Conservation (phyloP, 2,888 invertebrate species). For the Lasioglossum figueresi region DNA sequence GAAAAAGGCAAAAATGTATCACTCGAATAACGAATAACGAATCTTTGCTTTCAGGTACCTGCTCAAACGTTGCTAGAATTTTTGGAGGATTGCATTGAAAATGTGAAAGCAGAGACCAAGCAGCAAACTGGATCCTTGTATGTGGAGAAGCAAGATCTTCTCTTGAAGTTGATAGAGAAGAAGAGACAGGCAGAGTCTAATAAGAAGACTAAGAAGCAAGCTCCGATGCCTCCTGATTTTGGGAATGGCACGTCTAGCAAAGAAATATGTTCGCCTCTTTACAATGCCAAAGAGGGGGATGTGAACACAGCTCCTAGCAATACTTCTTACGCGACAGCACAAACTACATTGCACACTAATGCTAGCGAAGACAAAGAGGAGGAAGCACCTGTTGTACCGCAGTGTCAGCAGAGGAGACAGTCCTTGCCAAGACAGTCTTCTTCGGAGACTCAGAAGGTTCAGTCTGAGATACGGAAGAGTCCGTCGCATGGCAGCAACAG, state of each 20-base stretch:
- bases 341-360: constrained; percentile 62
- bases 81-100: constrained; percentile 89
- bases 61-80: constrained; percentile 90
- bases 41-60: constrained; percentile 85
- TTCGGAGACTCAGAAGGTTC: constrained; percentile 74
- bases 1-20: background rate
- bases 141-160: constrained; percentile 87
- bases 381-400: constrained; percentile 28
- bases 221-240: constrained; percentile 81
- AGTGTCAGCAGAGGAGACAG: constrained; percentile 61
- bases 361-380: constrained; percentile 51
- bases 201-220: constrained; percentile 80
- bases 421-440: constrained; percentile 74
- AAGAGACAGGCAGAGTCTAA: constrained; percentile 86
- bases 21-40: background rate
- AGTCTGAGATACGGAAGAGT: constrained; percentile 71
- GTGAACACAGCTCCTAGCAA: constrained; percentile 68
- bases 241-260: constrained; percentile 76
- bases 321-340: constrained; percentile 71
- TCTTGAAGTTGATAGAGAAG: constrained; percentile 88
- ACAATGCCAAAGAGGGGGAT: constrained; percentile 67
- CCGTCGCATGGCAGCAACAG: constrained; percentile 72
- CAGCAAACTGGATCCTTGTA: constrained; percentile 83
- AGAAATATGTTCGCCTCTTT: constrained; percentile 65
- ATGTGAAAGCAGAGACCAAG: constrained; percentile 80